Evolutionary conservation across 2,888 invertebrate species (phyloP).

Genomic region (Ligdia adustata): DNA sequence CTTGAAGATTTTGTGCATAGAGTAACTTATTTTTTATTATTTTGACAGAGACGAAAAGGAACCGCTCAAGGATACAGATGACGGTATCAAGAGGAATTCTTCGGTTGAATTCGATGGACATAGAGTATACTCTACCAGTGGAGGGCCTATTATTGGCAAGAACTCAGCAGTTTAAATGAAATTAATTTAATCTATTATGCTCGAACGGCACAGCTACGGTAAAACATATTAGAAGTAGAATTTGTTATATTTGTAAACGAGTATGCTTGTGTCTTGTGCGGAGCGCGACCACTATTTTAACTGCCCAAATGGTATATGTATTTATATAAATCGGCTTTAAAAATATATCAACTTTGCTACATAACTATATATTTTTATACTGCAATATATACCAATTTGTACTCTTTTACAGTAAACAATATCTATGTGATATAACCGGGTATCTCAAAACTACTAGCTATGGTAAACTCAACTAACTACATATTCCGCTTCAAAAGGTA

Average conservation of each 20-base stretch:
- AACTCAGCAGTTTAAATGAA: conserved; percentile 91
- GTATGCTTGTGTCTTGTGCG: conserved; percentile 73
- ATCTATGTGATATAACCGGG: conserved; percentile 6
- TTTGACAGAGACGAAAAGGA: conserved; percentile 90
- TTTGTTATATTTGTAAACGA: conserved; percentile 14
- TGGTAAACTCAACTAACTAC: not conserved
- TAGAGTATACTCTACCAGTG: conserved; percentile 92
- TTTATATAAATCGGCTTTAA: conserved; percentile 64
- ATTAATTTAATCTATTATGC: not conserved
- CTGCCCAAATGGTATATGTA: conserved; percentile 76
- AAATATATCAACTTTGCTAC: conserved; percentile 42
- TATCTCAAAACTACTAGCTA: too few relatives aligned
- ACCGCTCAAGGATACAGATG: conserved; percentile 88
- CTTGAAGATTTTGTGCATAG: conserved; percentile 5
- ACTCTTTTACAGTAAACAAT: conserved; percentile 25
- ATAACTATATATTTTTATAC: conserved; percentile 47
- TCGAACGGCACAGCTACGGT: not conserved
- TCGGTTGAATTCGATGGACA: conserved; percentile 93
- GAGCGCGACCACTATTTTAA: conserved; percentile 75
- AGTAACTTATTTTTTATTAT: conserved; percentile 13
- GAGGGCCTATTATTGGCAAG: conserved; percentile 93
- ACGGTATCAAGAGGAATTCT: conserved; percentile 88
- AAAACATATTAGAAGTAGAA: conserved; percentile 7
- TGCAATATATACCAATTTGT: conserved; percentile 15
- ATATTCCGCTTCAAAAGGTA: conserved; percentile 67